These are phyloP conservation scores for Sitophilus oryzae DNA, from an alignment of 1,140 invertebrate species.

Conservation along the genomic window DNA sequence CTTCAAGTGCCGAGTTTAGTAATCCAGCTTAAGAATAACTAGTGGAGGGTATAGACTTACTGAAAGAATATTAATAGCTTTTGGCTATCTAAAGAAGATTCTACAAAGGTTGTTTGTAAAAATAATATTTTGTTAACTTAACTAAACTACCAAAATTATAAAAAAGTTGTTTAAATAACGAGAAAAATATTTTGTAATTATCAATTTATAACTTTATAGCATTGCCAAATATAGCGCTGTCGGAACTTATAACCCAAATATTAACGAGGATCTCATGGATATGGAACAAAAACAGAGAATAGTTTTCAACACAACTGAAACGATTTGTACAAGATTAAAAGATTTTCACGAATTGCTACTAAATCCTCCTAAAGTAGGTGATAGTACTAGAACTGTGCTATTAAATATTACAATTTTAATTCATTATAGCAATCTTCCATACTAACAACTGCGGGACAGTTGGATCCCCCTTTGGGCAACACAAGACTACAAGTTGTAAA, in stretches of 20 bases:
- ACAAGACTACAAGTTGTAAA: slow-evolving; percentile 69
- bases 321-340: slow-evolving; percentile 61
- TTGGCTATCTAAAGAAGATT: too few species aligned
- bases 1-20: too few species aligned
- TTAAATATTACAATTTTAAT: slow-evolving; percentile 7
- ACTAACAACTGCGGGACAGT: slow-evolving; percentile 56
- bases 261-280: slow-evolving; percentile 42
- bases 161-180: not conserved
- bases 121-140: too few species aligned
- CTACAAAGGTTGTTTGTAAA: too few species aligned
- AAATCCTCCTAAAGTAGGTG: slow-evolving; percentile 65
- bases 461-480: slow-evolving; percentile 70
- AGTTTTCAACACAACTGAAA: slow-evolving; percentile 53
- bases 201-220: slow-evolving; percentile 15
- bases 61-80: too few species aligned
- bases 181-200: not conserved
- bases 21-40: too few species aligned
- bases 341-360: slow-evolving; percentile 65
- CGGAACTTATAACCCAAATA: slow-evolving; percentile 31
- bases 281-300: slow-evolving; percentile 50
- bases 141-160: not conserved
- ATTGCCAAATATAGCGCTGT: slow-evolving; percentile 33
- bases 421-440: slow-evolving; percentile 53
- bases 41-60: too few species aligned
- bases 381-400: not conserved